Conservation (phyloP, 2,888 invertebrate genomes). For the Eremobia ochroleuca region DNA sequence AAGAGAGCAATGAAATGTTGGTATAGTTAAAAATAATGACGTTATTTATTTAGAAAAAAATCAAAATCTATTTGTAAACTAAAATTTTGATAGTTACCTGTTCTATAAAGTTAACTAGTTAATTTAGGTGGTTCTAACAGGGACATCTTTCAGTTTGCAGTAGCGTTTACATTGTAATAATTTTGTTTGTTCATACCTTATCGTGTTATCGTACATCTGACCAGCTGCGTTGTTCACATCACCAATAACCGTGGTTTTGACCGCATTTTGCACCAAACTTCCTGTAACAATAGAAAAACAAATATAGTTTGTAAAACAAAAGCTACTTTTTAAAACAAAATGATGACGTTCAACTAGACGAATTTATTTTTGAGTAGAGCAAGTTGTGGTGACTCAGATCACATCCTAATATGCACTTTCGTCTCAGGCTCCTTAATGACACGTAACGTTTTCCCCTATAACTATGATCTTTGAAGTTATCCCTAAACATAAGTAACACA, state of each 20-base stretch:
- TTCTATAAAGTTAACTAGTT: background rate
- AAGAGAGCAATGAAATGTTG: constrained; percentile 22
- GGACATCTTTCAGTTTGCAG: constrained; percentile 38
- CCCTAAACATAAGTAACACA: background rate
- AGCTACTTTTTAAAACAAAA: background rate
- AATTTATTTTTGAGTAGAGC: background rate
- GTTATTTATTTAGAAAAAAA: background rate
- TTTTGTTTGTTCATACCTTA: constrained; percentile 47
- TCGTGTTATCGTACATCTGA: constrained; percentile 56
- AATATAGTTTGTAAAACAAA: constrained; percentile 3
- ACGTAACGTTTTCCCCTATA: too few species aligned
- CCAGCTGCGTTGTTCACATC: constrained; percentile 54
- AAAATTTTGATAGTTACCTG: too few species aligned
- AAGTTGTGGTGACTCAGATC: background rate
- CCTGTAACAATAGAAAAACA: constrained; percentile 57
- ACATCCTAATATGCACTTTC: background rate
- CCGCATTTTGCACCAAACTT: constrained; percentile 63
- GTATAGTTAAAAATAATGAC: constrained; percentile 7
- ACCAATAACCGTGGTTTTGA: constrained; percentile 52
- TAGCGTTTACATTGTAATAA: constrained; percentile 29
- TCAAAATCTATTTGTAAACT: constrained; percentile 13
- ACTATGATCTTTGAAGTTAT: background rate
- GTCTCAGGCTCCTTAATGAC: background rate
- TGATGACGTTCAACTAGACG: background rate
- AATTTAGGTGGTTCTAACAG: background rate